Percentiles rank a stretch among this genome's conserved stretches.
Conservation (phyloP, 2,888 invertebrate species). For the Xylocampa areola region DNA sequence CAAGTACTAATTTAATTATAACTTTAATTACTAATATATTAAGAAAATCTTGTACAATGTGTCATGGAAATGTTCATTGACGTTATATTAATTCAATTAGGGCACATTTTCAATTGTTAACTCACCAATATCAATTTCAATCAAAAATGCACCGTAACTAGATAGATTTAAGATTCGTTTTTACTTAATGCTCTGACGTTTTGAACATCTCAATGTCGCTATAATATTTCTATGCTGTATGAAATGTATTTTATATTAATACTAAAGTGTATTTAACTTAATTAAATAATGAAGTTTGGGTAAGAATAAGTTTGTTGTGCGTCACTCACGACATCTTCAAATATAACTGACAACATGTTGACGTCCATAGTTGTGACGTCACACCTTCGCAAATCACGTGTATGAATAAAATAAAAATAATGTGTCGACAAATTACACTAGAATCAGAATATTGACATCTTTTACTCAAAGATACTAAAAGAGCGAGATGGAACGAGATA, state of each 20-base stretch:
- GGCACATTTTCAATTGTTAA: too few relatives aligned
- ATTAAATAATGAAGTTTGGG: slow-evolving; percentile 40
- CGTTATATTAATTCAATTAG: too few relatives aligned
- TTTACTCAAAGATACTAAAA: neutral
- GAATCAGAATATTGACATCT: neutral
- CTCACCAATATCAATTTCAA: too few relatives aligned
- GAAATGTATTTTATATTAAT: slow-evolving; percentile 47
- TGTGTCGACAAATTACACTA: neutral
- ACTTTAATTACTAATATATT: too few relatives aligned
- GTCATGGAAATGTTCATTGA: too few relatives aligned
- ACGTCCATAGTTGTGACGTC: too few relatives aligned
- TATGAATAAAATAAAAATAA: too few relatives aligned
- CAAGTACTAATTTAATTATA: slow-evolving; percentile 48
- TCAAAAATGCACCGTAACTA: too few relatives aligned
- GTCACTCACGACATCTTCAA: neutral
- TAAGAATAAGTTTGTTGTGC: slow-evolving; percentile 14
- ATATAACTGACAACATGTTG: neutral
- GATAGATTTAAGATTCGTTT: neutral
- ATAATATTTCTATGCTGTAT: neutral
- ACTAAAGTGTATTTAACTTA: slow-evolving; percentile 45
- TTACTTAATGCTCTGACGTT: neutral
- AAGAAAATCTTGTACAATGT: too few relatives aligned
- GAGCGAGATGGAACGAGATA: too few relatives aligned
- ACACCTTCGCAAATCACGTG: too few relatives aligned
- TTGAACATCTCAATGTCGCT: neutral